Evolutionary conservation across 2,113 vertebrate species (phyloP).

Genomic region (Verasper variegatus): DNA sequence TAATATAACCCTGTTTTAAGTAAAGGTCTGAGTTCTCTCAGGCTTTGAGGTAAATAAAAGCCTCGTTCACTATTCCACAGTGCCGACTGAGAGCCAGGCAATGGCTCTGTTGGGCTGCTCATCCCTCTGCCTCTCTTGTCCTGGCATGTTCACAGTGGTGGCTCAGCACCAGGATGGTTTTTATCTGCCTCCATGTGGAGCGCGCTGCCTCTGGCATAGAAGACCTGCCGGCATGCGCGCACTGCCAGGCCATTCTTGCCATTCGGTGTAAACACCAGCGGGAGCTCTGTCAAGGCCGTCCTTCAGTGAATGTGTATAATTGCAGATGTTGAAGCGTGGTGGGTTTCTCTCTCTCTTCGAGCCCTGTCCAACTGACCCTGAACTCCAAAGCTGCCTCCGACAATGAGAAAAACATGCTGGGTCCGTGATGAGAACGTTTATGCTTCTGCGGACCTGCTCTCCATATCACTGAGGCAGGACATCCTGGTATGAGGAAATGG

Average conservation of each 20-base stretch:
- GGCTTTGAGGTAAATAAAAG: background rate
- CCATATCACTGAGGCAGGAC: conserved; percentile 9
- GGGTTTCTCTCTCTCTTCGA: conserved; percentile 1
- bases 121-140: conserved; percentile 36
- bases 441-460: conserved; percentile 12
- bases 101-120: conserved; percentile 34
- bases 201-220: conserved; percentile 46
- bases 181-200: conserved; percentile 62
- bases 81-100: conserved; percentile 31
- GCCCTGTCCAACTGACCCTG: conserved; percentile 38
- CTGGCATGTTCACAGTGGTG: conserved; percentile 59
- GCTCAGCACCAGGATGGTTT: conserved; percentile 47
- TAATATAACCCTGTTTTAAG: background rate
- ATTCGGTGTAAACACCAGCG: conserved; percentile 32
- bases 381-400: conserved; percentile 13
- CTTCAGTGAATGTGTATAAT: conserved; percentile 41
- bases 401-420: conserved; percentile 16
- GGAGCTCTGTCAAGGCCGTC: conserved; percentile 28
- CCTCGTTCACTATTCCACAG: conserved; percentile 26
- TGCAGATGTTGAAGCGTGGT: conserved; percentile 41
- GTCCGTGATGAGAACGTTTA: background rate
- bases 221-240: conserved; percentile 18
- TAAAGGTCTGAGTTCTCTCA: background rate
- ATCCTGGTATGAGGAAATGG: conserved; percentile 3
- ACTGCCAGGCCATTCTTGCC: conserved; percentile 43